phyloP scores from a whole-genome alignment of 1,140 invertebrate species.

The Papilio polytes region DNA sequence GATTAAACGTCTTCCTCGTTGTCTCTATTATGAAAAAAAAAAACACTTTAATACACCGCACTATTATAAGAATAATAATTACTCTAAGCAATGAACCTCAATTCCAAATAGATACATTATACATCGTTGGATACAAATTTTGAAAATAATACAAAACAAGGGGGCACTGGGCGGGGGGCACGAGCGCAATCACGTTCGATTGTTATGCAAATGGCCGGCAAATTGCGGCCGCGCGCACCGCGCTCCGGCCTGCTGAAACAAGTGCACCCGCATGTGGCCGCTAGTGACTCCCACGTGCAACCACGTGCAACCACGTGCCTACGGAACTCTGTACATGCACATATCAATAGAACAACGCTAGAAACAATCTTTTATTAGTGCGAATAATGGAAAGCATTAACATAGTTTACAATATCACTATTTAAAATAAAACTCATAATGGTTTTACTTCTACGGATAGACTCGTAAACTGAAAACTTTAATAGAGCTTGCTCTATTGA shows the following conservation, averaged over 20 bases:
- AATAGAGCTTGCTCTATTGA: too few species aligned
- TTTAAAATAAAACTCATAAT: too few species aligned
- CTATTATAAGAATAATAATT: too few species aligned
- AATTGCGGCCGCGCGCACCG: slow-evolving; percentile 4
- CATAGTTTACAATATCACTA: too few species aligned
- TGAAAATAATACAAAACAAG: slow-evolving; percentile 21
- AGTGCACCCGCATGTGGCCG: not conserved
- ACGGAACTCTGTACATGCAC: not conserved
- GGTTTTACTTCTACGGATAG: too few species aligned
- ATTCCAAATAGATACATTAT: not conserved
- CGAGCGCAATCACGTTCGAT: slow-evolving; percentile 5
- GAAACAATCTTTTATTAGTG: not conserved
- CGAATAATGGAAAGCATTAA: too few species aligned
- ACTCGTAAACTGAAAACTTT: too few species aligned
- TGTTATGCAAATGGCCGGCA: slow-evolving; percentile 20
- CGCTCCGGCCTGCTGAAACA: not conserved
- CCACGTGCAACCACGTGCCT: too few species aligned
- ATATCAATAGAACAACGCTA: not conserved
- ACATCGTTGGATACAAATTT: slow-evolving; percentile 3
- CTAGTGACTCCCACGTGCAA: too few species aligned
- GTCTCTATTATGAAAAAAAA: too few species aligned
- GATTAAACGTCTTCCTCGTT: too few species aligned
- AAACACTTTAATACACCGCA: too few species aligned
- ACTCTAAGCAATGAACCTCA: not conserved
- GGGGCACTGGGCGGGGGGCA: not conserved